phyloP scores from a whole-genome alignment of 2,797 vertebrate genomes.

The Myotis daubentonii region DNA sequence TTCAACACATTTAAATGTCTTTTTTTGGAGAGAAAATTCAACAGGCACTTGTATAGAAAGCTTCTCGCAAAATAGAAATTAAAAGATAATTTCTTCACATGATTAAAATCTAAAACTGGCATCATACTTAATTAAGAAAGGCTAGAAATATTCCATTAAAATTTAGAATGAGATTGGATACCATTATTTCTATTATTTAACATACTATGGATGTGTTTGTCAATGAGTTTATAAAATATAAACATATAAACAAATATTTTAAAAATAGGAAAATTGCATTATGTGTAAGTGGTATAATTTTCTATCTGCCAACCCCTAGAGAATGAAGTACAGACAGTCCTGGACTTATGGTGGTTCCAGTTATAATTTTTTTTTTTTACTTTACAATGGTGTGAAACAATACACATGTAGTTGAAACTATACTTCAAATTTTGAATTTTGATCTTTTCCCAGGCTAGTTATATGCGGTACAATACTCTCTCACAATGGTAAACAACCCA shows the following conservation, averaged over 20 bases:
- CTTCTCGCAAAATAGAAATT: neutral
- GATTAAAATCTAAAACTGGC: neutral
- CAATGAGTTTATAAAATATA: slow-evolving; percentile 29
- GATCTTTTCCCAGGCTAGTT: neutral
- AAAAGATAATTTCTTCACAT: neutral
- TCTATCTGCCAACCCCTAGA: neutral
- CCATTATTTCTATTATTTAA: slow-evolving; percentile 3
- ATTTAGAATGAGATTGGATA: neutral
- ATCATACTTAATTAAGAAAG: slow-evolving; percentile 22
- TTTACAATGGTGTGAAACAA: neutral
- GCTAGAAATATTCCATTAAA: slow-evolving; percentile 31
- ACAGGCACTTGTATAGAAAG: neutral
- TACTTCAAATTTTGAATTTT: neutral
- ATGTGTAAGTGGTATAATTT: neutral
- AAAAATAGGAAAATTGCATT: neutral
- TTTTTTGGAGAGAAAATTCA: neutral
- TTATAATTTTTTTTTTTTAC: neutral
- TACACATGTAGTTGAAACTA: neutral
- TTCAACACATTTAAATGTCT: neutral
- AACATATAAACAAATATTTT: neutral
- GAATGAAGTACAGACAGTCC: neutral
- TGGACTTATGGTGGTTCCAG: neutral
- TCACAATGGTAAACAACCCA: neutral
- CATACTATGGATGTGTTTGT: slow-evolving; percentile 8
- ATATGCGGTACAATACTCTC: neutral